Percentiles rank a stretch among this genome's conserved stretches.
phyloP scores from a whole-genome alignment of 64 coral and sea anemone species.

The Stylophora pistillata region DNA sequence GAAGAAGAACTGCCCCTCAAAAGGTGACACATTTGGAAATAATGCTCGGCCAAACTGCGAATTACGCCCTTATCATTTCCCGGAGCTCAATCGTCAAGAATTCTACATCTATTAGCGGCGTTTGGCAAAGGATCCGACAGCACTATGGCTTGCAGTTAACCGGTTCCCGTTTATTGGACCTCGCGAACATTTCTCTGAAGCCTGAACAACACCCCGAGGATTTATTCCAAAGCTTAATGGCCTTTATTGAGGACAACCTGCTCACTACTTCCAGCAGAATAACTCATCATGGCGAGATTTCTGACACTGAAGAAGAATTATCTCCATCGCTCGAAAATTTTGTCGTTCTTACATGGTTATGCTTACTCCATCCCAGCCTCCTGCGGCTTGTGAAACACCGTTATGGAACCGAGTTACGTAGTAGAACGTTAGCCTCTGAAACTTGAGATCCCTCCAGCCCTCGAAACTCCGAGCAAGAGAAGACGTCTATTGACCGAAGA shows the following conservation, averaged over 20 bases:
- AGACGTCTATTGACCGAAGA: constrained; percentile 29
- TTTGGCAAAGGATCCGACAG: background rate
- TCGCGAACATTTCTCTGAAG: background rate
- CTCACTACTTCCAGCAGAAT: constrained; percentile 1
- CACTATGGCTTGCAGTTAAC: no score
- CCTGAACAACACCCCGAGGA: constrained; percentile 7
- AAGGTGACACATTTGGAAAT: constrained; percentile 6
- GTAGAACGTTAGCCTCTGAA: constrained; percentile 32
- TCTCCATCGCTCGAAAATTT: constrained; percentile 17
- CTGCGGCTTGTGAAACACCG: constrained; percentile 32
- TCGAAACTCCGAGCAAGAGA: constrained; percentile 6
- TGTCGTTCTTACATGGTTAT: constrained; percentile 33
- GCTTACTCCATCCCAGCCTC: background rate
- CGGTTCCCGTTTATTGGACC: constrained; percentile 6
- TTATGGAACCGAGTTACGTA: constrained; percentile 12
- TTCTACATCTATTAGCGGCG: background rate
- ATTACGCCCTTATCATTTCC: constrained; percentile 2
- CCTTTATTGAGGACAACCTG: constrained; percentile 23
- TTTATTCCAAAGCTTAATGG: constrained; percentile 1
- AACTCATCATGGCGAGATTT: constrained; percentile 3
- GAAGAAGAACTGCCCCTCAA: background rate
- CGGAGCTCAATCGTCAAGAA: constrained; percentile 1
- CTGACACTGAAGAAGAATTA: background rate
- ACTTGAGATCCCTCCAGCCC: constrained; percentile 25
- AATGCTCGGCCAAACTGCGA: constrained; percentile 16